Evolutionary conservation across 2,888 invertebrate species (phyloP).

Genomic region (Eulithis testata): DNA sequence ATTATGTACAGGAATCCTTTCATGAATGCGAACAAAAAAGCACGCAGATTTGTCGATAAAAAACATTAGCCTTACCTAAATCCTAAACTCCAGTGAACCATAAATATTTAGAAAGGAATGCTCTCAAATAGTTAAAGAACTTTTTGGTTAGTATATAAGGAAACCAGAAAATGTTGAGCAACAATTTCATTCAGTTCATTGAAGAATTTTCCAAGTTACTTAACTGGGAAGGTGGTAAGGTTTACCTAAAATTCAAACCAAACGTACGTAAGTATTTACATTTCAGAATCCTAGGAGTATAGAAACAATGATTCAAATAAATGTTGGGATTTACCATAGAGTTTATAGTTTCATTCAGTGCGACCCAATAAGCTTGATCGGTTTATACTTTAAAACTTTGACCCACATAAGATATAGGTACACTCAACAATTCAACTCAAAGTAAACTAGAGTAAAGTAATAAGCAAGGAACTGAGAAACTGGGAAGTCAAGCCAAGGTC

Average conservation of each 20-base stretch:
- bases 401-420: no score
- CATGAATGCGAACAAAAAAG: neutral
- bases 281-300: no score
- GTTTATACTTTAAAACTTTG: constrained; percentile 1
- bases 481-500: constrained; percentile 21
- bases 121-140: constrained; percentile 5
- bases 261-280: no score
- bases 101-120: neutral
- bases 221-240: neutral
- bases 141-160: neutral
- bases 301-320: no score
- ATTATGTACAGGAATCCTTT: neutral
- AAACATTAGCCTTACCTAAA: neutral
- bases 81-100: neutral
- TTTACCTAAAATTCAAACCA: neutral
- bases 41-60: neutral
- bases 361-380: no score
- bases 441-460: constrained; percentile 9
- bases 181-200: neutral
- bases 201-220: constrained; percentile 1
- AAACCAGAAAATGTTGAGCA: constrained; percentile 2
- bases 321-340: no score
- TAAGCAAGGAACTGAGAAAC: constrained; percentile 23
- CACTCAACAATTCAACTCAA: constrained; percentile 5
- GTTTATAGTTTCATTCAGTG: no score